phyloP scores from a whole-genome alignment of 1,140 invertebrate species.

The Pogonognathellus flavescens region DNA sequence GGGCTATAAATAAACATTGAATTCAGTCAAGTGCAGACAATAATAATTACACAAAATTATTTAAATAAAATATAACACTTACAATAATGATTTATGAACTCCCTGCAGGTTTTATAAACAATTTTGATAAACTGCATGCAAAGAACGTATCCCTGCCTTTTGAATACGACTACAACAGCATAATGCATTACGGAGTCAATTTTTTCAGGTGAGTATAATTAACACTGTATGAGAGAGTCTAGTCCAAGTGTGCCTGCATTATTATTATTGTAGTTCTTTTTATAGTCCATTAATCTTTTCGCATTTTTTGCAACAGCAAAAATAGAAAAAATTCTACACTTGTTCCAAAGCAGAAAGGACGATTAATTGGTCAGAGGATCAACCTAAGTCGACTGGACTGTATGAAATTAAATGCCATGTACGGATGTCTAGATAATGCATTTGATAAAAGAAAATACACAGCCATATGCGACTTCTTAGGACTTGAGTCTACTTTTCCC shows the following conservation, averaged over 20 bases:
- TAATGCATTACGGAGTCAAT: constrained; percentile 81
- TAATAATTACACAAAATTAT: neutral
- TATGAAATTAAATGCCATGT: constrained; percentile 80
- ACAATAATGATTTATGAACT: neutral
- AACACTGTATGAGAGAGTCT: no score
- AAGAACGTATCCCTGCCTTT: constrained; percentile 76
- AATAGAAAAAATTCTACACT: constrained; percentile 75
- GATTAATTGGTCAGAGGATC: constrained; percentile 75
- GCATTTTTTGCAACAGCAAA: constrained; percentile 69
- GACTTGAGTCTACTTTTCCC: constrained; percentile 69
- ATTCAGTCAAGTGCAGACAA: no score
- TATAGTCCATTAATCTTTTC: no score
- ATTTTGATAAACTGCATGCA: constrained; percentile 77
- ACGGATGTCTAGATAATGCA: constrained; percentile 75
- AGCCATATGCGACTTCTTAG: constrained; percentile 76
- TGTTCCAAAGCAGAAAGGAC: constrained; percentile 73
- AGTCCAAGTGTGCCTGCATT: no score
- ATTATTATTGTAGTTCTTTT: no score
- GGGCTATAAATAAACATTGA: no score
- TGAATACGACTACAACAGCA: constrained; percentile 81
- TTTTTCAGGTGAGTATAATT: constrained; percentile 71
- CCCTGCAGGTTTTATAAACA: constrained; percentile 72
- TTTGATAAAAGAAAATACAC: constrained; percentile 75
- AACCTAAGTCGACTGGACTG: constrained; percentile 78
- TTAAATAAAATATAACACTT: neutral